Evolutionary conservation across 1,140 invertebrate species (phyloP).

Genomic region (Atta cephalotes): DNA sequence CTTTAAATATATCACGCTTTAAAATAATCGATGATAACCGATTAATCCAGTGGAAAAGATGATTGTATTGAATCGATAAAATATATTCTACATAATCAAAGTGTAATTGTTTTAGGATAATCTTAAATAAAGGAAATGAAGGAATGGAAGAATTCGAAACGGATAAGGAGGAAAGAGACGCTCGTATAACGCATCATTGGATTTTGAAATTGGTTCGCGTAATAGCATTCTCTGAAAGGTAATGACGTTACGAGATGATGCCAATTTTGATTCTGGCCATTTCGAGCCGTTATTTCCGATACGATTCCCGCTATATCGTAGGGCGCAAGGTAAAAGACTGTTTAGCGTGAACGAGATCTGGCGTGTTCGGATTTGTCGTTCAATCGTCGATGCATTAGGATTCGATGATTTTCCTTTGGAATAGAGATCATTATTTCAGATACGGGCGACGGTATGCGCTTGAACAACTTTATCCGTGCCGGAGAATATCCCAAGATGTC

Average conservation of each 20-base stretch:
- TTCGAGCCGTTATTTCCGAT: constrained; percentile 53
- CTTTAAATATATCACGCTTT: neutral
- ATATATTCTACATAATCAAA: neutral
- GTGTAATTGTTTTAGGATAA: constrained; percentile 22
- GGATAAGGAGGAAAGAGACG: neutral
- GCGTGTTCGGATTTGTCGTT: constrained; percentile 50
- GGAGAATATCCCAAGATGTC: constrained; percentile 38
- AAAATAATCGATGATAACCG: neutral
- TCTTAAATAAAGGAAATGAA: neutral
- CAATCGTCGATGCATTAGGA: constrained; percentile 31
- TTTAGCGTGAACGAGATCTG: constrained; percentile 22
- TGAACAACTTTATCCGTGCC: constrained; percentile 35
- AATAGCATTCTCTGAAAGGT: constrained; percentile 35
- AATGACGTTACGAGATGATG: constrained; percentile 66
- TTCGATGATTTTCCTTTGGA: constrained; percentile 50
- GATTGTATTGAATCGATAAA: neutral
- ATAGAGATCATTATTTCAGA: constrained; percentile 59
- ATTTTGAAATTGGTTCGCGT: constrained; percentile 55
- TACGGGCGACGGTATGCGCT: constrained; percentile 11
- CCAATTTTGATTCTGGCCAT: constrained; percentile 50
- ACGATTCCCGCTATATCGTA: constrained; percentile 26
- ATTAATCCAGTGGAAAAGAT: neutral
- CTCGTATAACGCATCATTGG: constrained; percentile 40
- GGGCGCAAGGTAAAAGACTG: constrained; percentile 10
- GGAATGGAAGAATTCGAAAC: neutral